Conservation (phyloP, 2,888 invertebrate genomes). For the Holacanthella duospinosa region DNA sequence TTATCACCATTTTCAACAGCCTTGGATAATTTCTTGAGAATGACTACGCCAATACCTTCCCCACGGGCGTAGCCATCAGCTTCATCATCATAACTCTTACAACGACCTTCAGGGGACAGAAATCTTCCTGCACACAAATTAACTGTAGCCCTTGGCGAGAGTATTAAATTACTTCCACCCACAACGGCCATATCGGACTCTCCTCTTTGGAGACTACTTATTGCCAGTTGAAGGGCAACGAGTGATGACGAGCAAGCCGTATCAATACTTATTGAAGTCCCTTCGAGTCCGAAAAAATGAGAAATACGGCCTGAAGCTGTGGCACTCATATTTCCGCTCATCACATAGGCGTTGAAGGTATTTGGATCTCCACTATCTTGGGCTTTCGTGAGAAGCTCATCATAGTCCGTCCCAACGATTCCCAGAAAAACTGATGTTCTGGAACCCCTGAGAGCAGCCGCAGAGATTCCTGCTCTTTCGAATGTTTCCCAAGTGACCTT, state of each 20-base stretch:
- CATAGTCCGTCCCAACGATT: neutral
- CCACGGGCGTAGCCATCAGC: neutral
- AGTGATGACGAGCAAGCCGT: neutral
- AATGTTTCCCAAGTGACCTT: too few relatives aligned
- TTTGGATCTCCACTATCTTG: neutral
- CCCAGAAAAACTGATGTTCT: neutral
- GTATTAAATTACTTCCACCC: neutral
- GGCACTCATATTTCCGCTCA: neutral
- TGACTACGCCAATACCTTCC: neutral
- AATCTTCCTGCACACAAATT: neutral
- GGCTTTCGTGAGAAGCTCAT: neutral
- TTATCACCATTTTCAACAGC: neutral
- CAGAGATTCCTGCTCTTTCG: neutral
- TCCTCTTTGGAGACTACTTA: neutral
- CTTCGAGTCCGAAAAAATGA: neutral
- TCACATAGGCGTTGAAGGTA: neutral
- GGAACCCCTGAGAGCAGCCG: neutral
- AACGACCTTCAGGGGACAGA: neutral
- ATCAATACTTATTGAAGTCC: neutral
- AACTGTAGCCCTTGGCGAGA: neutral
- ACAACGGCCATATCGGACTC: neutral
- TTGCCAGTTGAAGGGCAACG: neutral
- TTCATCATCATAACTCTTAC: neutral
- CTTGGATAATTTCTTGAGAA: neutral
- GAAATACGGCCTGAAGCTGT: neutral